Evolutionary conservation across 2,113 vertebrate genomes (phyloP).

Genomic region (Narcine bancroftii): DNA sequence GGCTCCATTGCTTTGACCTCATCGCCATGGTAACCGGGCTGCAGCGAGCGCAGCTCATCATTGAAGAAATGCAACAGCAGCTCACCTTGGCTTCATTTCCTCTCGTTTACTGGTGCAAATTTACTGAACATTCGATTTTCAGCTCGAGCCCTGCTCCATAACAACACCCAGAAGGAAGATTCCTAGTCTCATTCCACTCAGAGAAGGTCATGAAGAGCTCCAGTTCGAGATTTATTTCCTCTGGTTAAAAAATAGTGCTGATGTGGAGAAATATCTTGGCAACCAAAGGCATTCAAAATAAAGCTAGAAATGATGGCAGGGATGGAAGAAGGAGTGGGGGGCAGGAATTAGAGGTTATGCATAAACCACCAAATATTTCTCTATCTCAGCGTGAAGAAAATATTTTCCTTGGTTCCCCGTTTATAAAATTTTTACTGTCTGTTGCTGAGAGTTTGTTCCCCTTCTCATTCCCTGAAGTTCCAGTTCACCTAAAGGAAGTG

Average conservation of each 20-base stretch:
- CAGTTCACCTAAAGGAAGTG: background rate
- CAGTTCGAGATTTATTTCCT: background rate
- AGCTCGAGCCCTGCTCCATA: background rate
- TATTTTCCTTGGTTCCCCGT: background rate
- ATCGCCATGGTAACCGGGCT: slow-evolving; percentile 63
- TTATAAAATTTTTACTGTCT: background rate
- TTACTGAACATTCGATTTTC: background rate
- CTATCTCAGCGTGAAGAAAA: background rate
- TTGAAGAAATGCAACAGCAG: slow-evolving; percentile 48
- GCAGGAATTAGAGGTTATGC: background rate
- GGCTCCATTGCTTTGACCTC: slow-evolving; percentile 56
- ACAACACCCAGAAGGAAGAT: background rate
- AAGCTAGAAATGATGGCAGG: background rate
- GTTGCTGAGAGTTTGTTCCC: background rate
- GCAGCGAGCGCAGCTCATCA: slow-evolving; percentile 55
- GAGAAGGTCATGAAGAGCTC: background rate
- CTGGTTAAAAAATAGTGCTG: slow-evolving; percentile 1
- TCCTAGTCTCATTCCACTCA: background rate
- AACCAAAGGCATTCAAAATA: background rate
- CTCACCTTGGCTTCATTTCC: background rate
- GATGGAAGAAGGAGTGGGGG: background rate
- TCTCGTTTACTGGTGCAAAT: background rate
- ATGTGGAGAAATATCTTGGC: background rate
- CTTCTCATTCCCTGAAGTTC: background rate
- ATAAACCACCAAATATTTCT: slow-evolving; percentile 9